Percentiles rank a stretch among this genome's conserved stretches.
Conservation (phyloP, 2,113 vertebrate genomes). For the Tachysurus vachellii region DNA sequence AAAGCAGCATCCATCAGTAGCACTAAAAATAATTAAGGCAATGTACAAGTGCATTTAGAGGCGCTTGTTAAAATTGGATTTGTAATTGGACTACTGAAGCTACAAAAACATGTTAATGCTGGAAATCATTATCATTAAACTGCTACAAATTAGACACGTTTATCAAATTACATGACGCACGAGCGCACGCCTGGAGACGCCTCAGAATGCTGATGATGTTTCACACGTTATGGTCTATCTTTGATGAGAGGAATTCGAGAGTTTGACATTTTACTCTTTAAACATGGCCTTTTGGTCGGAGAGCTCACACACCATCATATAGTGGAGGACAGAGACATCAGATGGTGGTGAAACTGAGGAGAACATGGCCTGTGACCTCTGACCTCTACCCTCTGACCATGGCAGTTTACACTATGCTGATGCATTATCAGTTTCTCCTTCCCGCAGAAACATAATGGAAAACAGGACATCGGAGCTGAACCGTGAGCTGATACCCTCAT, state of each 20-base stretch:
- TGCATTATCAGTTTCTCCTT: neutral
- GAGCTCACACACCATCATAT: neutral
- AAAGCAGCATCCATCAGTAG: slow-evolving; percentile 26
- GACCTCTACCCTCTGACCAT: slow-evolving; percentile 19
- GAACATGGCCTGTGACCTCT: neutral
- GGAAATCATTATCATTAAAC: neutral
- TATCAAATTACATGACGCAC: neutral
- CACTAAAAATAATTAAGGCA: slow-evolving; percentile 23
- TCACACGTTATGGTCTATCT: neutral
- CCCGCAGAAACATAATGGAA: neutral
- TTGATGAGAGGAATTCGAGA: neutral
- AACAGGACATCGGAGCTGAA: neutral
- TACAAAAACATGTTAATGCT: slow-evolving; percentile 30
- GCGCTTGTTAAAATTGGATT: slow-evolving; percentile 25
- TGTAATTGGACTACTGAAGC: slow-evolving; percentile 19
- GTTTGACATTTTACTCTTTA: too few relatives aligned
- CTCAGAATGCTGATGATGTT: neutral
- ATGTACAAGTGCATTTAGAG: slow-evolving; percentile 6
- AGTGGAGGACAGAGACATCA: neutral
- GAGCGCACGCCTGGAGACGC: neutral
- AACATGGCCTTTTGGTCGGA: neutral
- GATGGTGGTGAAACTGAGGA: neutral
- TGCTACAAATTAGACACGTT: neutral
- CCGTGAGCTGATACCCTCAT: neutral
- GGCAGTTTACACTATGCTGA: slow-evolving; percentile 3